Evolutionary conservation across 2,888 invertebrate species (phyloP).

Genomic region (Hesperia comma): DNA sequence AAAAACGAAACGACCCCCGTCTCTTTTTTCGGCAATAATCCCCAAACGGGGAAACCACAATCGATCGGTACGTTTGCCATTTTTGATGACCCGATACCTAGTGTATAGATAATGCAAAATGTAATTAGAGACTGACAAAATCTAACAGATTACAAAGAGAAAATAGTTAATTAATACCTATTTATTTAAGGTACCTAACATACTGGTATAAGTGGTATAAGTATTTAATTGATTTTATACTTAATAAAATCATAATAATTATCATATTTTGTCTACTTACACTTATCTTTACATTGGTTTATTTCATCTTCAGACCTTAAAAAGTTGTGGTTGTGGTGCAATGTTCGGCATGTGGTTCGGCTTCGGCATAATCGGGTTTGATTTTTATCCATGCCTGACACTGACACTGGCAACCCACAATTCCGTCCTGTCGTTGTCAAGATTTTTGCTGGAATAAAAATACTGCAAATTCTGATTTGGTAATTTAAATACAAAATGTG

Average conservation of each 20-base stretch:
- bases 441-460: slow-evolving; percentile 17
- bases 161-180: too few species aligned
- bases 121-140: not conserved
- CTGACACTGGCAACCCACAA: slow-evolving; percentile 52
- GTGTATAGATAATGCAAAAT: slow-evolving; percentile 40
- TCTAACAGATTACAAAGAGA: not conserved
- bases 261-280: too few species aligned
- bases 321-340: slow-evolving; percentile 3
- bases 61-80: slow-evolving; percentile 84
- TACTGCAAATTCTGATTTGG: slow-evolving; percentile 6
- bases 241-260: slow-evolving; percentile 46
- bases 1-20: slow-evolving; percentile 95
- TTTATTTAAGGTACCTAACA: too few species aligned
- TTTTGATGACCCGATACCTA: slow-evolving; percentile 74
- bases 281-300: slow-evolving; percentile 5
- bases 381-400: slow-evolving; percentile 32
- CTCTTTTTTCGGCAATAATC: slow-evolving; percentile 96
- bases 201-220: too few species aligned
- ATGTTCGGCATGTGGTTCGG: too few species aligned
- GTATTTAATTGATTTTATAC: slow-evolving; percentile 45
- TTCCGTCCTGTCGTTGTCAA: slow-evolving; percentile 49
- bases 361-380: too few species aligned
- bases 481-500: slow-evolving; percentile 80
- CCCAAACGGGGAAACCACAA: slow-evolving; percentile 91
- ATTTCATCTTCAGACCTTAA: not conserved